Base-by-base conservation (phyloP, 2,113 vertebrate species). In the Phainopepla nitens region DNA sequence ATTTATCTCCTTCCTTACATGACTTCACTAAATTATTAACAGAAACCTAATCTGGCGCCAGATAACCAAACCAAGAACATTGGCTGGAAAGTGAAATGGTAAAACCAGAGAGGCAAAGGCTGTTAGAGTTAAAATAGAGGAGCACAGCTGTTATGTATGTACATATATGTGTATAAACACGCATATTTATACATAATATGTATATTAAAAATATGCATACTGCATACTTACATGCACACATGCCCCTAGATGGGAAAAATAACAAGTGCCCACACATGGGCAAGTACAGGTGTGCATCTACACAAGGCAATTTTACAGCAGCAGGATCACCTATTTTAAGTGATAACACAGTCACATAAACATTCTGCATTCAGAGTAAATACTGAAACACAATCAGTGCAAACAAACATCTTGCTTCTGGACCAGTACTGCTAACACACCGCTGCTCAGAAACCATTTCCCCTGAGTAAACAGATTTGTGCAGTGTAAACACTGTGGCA, bases 211-310 rank as follows among this genome's bases (percentile, higher is more conserved):
- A 58, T 21, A n/a, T 12, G 23, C 19, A n/a, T 47, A 53, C 5
- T 72, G 21, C 14, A 50, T 15, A 36, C 35, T 53, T 9, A 5
- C 7, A 5, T 29, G 33, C n/a, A n/a, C 15, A 39, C 8, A 42
- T 0, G 0, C 8, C 5, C 11, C 29, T 57, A 22, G 9, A 29
- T 0, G 4, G 27, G 28, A 57, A 84, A 87, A 62, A 36, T 13
- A 75, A 4, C 3, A 15, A 28, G 7, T 27, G 16, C 7, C 15
- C 23, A 24, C 3, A 3, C 3, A 25, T 13, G 13, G 4, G 8
- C 58, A 68, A 69, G 13, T 31, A 49, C 10, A 57, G 25, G 28
- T 31, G 20, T 49, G 31, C 19, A 22, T 28, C 28, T 41, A 28
- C 7, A 21, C 27, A 44, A 15, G 6, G 3, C n/a, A 57, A 14